A percentile compares a stretch with the other conserved stretches of the same genome.
Evolutionary conservation across 2,797 vertebrate genomes (phyloP).

Genomic region (Pseudopleuronectes americanus): DNA sequence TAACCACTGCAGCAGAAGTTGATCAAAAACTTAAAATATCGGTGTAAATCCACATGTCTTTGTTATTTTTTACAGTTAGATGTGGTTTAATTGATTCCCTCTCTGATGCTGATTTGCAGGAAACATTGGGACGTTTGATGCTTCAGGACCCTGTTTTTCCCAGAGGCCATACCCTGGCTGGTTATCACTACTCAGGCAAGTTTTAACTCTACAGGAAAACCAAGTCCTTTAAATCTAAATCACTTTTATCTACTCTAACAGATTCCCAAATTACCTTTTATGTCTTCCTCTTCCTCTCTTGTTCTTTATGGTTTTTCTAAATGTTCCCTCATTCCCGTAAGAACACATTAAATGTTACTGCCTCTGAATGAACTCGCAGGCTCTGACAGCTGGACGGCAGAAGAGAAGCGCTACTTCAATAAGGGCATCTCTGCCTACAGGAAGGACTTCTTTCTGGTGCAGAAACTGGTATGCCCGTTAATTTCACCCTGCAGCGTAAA

Average conservation of each 20-base stretch:
- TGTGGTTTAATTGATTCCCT: neutral
- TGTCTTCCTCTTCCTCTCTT: neutral
- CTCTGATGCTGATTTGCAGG: conserved; percentile 51
- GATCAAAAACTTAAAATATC: too few relatives aligned
- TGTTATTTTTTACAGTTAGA: too few relatives aligned
- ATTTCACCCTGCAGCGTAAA: conserved; percentile 3
- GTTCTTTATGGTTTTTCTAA: neutral
- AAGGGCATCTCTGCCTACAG: conserved; percentile 96
- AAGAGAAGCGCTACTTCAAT: conserved; percentile 95
- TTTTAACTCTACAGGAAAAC: neutral
- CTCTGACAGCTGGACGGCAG: conserved; percentile 93
- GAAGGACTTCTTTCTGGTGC: conserved; percentile 98
- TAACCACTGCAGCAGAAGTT: too few relatives aligned
- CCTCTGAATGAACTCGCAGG: conserved; percentile 77
- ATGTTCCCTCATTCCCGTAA: conserved; percentile 1
- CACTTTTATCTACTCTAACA: neutral
- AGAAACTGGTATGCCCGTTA: conserved; percentile 88
- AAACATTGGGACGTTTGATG: conserved; percentile 73
- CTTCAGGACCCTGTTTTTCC: conserved; percentile 71
- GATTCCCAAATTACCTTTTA: neutral
- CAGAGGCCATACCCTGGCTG: conserved; percentile 66
- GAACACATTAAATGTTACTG: neutral
- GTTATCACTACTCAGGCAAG: conserved; percentile 82
- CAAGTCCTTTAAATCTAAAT: neutral
- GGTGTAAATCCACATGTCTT: too few relatives aligned